Conservation (phyloP, 2,113 vertebrate species). For the Phocoena phocoena region DNA sequence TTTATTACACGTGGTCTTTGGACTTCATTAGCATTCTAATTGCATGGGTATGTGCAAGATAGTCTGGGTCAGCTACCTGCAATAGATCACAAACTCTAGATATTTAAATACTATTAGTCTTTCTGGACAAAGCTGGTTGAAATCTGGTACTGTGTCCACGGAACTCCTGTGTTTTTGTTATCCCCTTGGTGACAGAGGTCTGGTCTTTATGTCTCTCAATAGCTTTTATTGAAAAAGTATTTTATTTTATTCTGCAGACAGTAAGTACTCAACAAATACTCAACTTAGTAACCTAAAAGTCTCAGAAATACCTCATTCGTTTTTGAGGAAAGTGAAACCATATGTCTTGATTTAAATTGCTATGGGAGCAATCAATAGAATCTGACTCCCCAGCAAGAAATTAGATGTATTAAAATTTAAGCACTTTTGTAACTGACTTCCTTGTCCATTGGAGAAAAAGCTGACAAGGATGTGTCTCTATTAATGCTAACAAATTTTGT, state of each 20-base stretch:
- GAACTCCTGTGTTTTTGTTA: neutral
- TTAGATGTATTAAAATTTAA: slow-evolving; percentile 27
- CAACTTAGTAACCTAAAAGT: neutral
- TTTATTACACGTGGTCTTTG: neutral
- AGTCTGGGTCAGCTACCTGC: neutral
- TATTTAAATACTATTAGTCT: neutral
- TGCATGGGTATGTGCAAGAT: neutral
- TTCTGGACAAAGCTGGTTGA: neutral
- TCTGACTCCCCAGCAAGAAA: neutral
- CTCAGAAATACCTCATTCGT: neutral
- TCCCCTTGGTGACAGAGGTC: neutral
- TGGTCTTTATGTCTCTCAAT: neutral
- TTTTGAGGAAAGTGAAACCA: slow-evolving; percentile 12
- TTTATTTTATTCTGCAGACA: neutral
- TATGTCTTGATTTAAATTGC: slow-evolving; percentile 17
- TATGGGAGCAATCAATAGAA: neutral
- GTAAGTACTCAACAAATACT: neutral
- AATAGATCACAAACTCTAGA: neutral
- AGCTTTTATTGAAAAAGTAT: slow-evolving; percentile 30
- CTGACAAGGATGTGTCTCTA: neutral
- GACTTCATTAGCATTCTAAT: neutral
- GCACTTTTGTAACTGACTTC: neutral
- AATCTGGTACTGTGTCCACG: neutral
- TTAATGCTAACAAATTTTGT: neutral
- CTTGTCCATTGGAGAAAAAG: neutral